Evolutionary conservation across 2,797 vertebrate species (phyloP).

Genomic region (Halcyon smyrnensis): DNA sequence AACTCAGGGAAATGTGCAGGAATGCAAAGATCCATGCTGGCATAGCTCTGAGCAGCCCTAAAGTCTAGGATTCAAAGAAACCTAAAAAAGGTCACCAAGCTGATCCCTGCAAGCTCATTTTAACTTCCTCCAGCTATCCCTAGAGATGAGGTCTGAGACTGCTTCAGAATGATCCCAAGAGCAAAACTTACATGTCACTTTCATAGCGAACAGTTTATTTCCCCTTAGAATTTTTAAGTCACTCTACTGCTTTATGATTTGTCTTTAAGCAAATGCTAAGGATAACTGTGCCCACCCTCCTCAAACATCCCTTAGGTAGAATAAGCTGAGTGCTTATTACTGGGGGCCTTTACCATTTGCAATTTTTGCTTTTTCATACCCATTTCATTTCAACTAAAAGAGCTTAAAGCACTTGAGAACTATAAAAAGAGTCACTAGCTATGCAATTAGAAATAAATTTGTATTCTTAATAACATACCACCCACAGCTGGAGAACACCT

Average conservation of each 20-base stretch:
- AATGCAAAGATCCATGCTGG: background rate
- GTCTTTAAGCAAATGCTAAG: background rate
- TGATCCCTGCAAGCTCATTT: background rate
- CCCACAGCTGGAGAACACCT: constrained; percentile 9
- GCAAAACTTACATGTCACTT: background rate
- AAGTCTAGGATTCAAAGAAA: background rate
- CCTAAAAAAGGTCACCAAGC: constrained; percentile 4
- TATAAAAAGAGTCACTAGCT: background rate
- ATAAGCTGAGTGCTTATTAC: background rate
- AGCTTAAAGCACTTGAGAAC: constrained; percentile 15
- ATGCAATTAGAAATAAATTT: constrained; percentile 18
- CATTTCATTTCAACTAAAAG: constrained; percentile 24
- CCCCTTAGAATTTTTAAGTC: background rate
- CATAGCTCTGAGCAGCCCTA: background rate
- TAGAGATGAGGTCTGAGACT: background rate
- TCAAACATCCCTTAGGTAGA: background rate
- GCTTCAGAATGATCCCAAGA: background rate
- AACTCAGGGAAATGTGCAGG: background rate
- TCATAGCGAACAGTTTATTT: background rate
- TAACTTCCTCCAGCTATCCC: background rate
- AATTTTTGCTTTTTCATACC: constrained; percentile 11
- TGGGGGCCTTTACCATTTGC: background rate
- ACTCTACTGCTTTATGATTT: background rate
- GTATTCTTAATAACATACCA: constrained; percentile 27
- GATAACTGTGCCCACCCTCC: background rate